Conservation (phyloP, 2,888 invertebrate species). For the Platerodrilus igneus region DNA sequence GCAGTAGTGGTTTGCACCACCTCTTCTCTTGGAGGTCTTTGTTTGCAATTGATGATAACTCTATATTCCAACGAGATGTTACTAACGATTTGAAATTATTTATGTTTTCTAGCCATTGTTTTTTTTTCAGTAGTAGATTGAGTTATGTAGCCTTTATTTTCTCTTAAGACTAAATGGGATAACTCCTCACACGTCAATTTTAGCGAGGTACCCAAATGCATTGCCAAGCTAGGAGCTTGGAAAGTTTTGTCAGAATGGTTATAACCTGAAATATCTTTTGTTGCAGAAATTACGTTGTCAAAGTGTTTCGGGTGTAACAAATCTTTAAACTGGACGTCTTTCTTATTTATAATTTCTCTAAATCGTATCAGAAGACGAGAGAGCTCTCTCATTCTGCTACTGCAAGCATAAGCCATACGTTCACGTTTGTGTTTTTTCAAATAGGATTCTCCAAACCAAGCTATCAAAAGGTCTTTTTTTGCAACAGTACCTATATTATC, state of each 20-base stretch:
- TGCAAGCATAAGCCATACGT: constrained; percentile 24
- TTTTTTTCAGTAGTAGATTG: constrained; percentile 4
- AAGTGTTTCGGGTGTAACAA: constrained; percentile 4
- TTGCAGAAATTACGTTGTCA: constrained; percentile 14
- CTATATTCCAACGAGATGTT: constrained; percentile 27
- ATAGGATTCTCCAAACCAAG: constrained; percentile 26
- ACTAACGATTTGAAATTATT: constrained; percentile 17
- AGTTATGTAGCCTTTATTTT: constrained; percentile 9
- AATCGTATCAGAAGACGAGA: constrained; percentile 20
- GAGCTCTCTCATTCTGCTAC: constrained; percentile 28
- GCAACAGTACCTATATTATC: constrained; percentile 25
- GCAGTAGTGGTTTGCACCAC: constrained; percentile 29
- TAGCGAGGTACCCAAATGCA: constrained; percentile 19
- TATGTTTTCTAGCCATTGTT: constrained; percentile 8
- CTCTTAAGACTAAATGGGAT: constrained; percentile 11
- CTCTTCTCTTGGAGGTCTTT: constrained; percentile 29
- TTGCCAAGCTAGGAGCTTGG: constrained; percentile 16
- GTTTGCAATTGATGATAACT: constrained; percentile 28
- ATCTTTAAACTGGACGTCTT: not conserved
- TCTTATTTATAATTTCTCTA: constrained; percentile 10
- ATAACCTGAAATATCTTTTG: constrained; percentile 18
- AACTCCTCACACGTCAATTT: constrained; percentile 12
- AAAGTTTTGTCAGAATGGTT: constrained; percentile 20
- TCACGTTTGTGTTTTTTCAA: constrained; percentile 29
- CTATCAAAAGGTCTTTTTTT: constrained; percentile 27